phyloP scores from a whole-genome alignment of 1,140 invertebrate species.

The Leptoteleia sp. region DNA sequence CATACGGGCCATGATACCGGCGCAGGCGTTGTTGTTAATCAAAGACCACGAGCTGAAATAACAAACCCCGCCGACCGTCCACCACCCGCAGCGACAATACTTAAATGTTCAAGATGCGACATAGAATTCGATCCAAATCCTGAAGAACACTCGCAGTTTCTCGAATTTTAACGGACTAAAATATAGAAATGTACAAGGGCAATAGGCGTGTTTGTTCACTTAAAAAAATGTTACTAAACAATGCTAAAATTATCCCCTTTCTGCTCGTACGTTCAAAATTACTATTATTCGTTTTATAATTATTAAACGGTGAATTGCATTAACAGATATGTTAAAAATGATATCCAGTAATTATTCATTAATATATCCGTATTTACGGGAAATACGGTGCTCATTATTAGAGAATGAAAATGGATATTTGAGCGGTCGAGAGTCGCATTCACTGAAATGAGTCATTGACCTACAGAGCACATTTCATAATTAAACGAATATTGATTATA shows the following conservation, averaged over 20 bases:
- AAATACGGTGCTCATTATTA: constrained; percentile 10
- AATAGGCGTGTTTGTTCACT: no score
- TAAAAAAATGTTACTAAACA: no score
- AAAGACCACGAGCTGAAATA: constrained; percentile 72
- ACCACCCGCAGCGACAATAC: constrained; percentile 20
- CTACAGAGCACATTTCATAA: constrained; percentile 37
- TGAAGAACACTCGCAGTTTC: no score
- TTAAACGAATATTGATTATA: constrained; percentile 47
- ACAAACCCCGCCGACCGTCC: constrained; percentile 53
- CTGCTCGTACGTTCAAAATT: background rate
- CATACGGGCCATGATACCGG: constrained; percentile 53
- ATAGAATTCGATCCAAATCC: background rate
- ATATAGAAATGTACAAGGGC: no score
- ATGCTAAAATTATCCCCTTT: no score
- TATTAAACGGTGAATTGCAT: background rate
- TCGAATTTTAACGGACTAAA: no score
- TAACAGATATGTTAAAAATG: background rate
- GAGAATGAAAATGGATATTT: constrained; percentile 33
- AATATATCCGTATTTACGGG: background rate
- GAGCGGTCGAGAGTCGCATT: constrained; percentile 24
- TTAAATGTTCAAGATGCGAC: constrained; percentile 8
- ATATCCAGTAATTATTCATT: constrained; percentile 3
- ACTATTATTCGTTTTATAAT: background rate
- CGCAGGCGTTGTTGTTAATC: constrained; percentile 75
- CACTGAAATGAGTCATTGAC: constrained; percentile 36